These are phyloP conservation scores for Dicentrarchus labrax DNA, from an alignment of 2,113 vertebrate genomes.

Conservation along the genomic window DNA sequence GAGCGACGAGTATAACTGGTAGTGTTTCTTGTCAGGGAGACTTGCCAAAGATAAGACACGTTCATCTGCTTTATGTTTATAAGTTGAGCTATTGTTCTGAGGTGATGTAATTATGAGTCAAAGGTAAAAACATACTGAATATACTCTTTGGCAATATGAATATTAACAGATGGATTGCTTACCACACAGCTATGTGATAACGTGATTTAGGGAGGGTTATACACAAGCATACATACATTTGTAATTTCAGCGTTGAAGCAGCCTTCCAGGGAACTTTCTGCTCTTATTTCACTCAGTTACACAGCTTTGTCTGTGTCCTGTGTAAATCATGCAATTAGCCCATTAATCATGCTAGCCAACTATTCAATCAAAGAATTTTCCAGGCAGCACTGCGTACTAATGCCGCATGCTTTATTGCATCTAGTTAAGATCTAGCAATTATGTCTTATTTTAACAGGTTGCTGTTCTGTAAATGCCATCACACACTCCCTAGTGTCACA, in stretches of 20 bases:
- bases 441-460: neutral
- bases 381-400: neutral
- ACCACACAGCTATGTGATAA: neutral
- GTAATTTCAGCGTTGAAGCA: neutral
- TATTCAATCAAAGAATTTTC: conserved; percentile 8
- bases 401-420: neutral
- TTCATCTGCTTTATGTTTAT: conserved; percentile 22
- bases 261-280: neutral
- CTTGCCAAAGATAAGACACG: conserved; percentile 26
- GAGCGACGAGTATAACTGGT: conserved; percentile 33
- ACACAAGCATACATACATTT: neutral
- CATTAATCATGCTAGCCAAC: neutral
- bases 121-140: neutral
- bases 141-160: neutral
- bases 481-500: neutral
- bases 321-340: conserved; percentile 5
- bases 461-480: neutral
- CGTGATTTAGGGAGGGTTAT: neutral
- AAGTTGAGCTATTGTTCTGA: conserved; percentile 15
- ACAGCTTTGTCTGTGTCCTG: neutral
- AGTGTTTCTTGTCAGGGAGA: conserved; percentile 1
- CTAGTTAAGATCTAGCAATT: neutral
- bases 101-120: neutral
- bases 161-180: neutral
- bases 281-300: neutral